Evolutionary conservation across 2,113 vertebrate species (phyloP).

Genomic region (Eubucco bourcierii): DNA sequence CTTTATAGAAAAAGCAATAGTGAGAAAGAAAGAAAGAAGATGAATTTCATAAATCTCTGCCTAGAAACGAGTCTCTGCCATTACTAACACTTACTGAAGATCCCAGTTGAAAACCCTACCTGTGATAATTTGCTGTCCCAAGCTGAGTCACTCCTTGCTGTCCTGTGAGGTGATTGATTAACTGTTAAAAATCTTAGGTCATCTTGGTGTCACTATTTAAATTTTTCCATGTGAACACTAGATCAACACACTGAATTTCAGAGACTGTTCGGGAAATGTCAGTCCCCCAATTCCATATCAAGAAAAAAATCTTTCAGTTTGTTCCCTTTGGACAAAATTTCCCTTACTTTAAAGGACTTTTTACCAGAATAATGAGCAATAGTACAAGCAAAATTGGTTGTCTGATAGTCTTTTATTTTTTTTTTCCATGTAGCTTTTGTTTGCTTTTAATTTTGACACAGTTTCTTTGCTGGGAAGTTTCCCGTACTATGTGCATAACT

Average conservation of each 20-base stretch:
- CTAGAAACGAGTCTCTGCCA: not conserved
- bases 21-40: not conserved
- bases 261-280: not conserved
- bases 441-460: not conserved
- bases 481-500: rapidly evolving
- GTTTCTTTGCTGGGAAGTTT: not conserved
- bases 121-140: not conserved
- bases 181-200: not conserved
- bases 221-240: not conserved
- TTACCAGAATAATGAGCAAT: not conserved
- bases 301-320: not conserved
- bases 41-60: not conserved
- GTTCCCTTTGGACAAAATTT: not conserved
- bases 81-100: not conserved
- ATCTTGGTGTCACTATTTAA: not conserved
- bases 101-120: not conserved
- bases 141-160: not conserved
- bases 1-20: not conserved
- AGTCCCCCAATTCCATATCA: not conserved
- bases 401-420: not conserved
- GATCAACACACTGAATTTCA: not conserved
- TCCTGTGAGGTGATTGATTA: not conserved
- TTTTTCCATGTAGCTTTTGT: not conserved
- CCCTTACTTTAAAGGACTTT: not conserved
- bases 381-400: not conserved